Evolutionary conservation across 2,797 vertebrate genomes (phyloP), one percentile per base, ranked within the genome.

Genomic region (Podarcis lilfordi): DNA sequence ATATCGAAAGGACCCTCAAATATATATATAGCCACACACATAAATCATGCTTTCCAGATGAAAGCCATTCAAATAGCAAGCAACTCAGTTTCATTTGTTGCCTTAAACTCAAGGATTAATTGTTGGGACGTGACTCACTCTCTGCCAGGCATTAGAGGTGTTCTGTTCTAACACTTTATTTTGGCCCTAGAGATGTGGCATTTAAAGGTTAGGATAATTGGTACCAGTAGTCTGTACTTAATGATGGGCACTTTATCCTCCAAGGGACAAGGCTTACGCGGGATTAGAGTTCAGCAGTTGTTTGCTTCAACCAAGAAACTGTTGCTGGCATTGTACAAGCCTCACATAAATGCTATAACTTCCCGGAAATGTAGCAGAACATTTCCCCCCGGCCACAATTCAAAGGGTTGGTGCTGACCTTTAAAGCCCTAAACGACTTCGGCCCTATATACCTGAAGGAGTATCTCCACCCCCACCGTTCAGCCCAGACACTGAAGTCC

Each of bases 181-280:
- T 86, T 85, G 92, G 8, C 68, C 50, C 37, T 35, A 3, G 32
- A 86, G 40, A 32, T 32, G 0, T 2, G 21, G 27, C 59, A 79
- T 69, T 2, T 15, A 86, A 82, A 91, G 90, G 4, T 15, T 79
- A 86, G 5, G 78, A 85, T 84, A 86, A 86, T 27, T 76, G 15
- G 10, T 82, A 13, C 80, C 32, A 85, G 4, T 79, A 83, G 7
- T 69, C 80, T 7, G 25, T 64, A 11, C 45, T 9, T 15, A 87
- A 85, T 15, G 61, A 64, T 68, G 10, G 82, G 23, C 25, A 87
- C 90, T 79, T 37, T 71, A 76, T 5, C 71, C 61, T 87, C 40
- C 29, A 85, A 85, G 55, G 71, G 77, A 32, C 69, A 66, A 21
- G 37, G 43, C 45, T 84, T 80, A 86, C 0, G 0, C 59, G 71